Conservation (phyloP, 2,113 vertebrate species). For the Globicephala melas region DNA sequence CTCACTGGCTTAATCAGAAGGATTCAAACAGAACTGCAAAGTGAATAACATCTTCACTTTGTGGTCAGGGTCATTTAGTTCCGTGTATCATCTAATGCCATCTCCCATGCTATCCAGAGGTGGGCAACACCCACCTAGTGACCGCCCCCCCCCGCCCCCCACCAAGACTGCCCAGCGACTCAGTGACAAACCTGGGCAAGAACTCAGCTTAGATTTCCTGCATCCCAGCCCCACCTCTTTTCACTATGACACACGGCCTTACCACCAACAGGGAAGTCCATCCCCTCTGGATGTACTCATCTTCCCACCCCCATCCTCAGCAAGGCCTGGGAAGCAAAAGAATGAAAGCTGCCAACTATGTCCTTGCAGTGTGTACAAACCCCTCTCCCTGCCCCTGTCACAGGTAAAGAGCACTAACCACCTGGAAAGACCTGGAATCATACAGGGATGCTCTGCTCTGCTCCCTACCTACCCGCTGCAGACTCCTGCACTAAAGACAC, state of each 20-base stretch:
- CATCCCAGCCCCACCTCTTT: background rate
- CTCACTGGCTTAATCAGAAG: background rate
- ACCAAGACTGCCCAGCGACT: background rate
- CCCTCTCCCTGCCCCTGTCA: background rate
- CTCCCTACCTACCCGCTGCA: conserved; percentile 31
- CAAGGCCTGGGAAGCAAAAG: background rate
- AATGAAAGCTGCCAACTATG: background rate
- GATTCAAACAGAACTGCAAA: background rate
- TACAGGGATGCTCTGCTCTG: conserved; percentile 45
- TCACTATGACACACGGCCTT: background rate
- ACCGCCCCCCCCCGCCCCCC: background rate
- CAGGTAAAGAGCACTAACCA: conserved; percentile 73
- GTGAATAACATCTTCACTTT: background rate
- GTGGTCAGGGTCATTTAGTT: background rate
- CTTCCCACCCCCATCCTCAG: background rate
- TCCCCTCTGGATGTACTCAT: background rate
- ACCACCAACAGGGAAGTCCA: background rate
- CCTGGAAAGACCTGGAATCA: conserved; percentile 38
- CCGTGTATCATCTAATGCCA: background rate
- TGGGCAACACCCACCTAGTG: background rate
- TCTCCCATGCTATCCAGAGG: background rate
- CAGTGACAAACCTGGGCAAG: background rate
- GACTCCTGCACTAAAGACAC: conserved; percentile 49
- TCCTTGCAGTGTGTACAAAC: background rate
- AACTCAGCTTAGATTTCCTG: background rate